phyloP scores from a whole-genome alignment of 2,113 vertebrate genomes.

The Micronycteris hirsuta region DNA sequence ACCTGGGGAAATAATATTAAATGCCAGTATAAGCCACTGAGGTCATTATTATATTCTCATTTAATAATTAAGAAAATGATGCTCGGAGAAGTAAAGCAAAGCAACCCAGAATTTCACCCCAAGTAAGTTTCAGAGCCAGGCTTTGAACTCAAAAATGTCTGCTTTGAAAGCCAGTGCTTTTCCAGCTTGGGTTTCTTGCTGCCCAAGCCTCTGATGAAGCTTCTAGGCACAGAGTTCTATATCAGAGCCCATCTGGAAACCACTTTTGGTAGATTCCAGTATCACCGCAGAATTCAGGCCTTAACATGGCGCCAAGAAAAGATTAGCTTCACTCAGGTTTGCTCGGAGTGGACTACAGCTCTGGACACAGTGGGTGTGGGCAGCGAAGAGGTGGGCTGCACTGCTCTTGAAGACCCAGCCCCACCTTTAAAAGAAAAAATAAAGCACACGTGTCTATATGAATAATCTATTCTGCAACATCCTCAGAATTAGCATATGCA shows the following conservation, averaged over 20 bases:
- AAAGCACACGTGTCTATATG: background rate
- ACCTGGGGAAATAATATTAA: background rate
- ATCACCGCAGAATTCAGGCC: background rate
- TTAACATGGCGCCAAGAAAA: no score
- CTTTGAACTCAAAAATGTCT: background rate
- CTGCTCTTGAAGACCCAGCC: background rate
- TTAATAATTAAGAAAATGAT: background rate
- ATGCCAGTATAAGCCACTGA: background rate
- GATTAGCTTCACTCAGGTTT: background rate
- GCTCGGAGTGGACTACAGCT: background rate
- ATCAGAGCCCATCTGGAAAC: background rate
- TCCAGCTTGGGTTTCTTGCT: background rate
- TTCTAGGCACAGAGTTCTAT: background rate
- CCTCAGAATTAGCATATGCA: conserved; percentile 43
- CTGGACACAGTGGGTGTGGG: accelerated
- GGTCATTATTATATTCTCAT: background rate
- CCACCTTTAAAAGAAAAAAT: background rate
- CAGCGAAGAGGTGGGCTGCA: accelerated
- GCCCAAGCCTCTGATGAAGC: background rate
- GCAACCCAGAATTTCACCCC: background rate
- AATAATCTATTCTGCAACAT: conserved; percentile 27
- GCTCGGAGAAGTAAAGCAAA: background rate
- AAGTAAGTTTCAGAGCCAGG: background rate
- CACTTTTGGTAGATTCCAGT: background rate
- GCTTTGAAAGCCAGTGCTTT: background rate